A percentile compares a stretch with the other conserved stretches of the same genome.
Evolutionary conservation across 1,140 invertebrate genomes (phyloP).

Genomic region (Chymomyza costata): DNA sequence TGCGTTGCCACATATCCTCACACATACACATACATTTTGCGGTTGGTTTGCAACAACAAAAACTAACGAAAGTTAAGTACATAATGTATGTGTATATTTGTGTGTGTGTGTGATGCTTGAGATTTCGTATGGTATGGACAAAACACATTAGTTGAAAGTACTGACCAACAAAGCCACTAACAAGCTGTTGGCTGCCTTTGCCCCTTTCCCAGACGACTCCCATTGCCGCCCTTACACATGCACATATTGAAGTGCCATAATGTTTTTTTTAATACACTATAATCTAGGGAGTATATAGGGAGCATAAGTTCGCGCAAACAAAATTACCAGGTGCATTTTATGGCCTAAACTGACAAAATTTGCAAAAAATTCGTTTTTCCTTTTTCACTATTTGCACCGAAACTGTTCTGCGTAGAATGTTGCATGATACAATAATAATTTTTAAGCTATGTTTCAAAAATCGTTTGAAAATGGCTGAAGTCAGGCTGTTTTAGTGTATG

Average conservation of each 20-base stretch:
- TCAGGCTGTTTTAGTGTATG: too few relatives aligned
- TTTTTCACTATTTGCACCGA: too few relatives aligned
- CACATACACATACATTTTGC: slow-evolving; percentile 28
- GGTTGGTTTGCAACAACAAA: slow-evolving; percentile 34
- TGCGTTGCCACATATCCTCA: slow-evolving; percentile 3
- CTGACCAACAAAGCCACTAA: slow-evolving; percentile 73
- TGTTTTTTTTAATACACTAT: too few relatives aligned
- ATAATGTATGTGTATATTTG: slow-evolving; percentile 25
- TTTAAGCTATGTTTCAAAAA: too few relatives aligned
- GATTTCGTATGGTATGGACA: slow-evolving; percentile 67
- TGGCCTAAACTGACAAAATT: too few relatives aligned
- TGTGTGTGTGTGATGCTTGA: slow-evolving; percentile 55
- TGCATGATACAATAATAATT: too few relatives aligned
- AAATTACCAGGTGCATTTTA: too few relatives aligned
- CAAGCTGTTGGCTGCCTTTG: slow-evolving; percentile 55
- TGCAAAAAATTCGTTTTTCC: background rate
- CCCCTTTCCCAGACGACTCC: background rate
- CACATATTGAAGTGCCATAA: slow-evolving; percentile 53
- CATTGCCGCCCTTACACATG: slow-evolving; percentile 2
- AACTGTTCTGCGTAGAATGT: too few relatives aligned
- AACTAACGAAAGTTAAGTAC: slow-evolving; percentile 41
- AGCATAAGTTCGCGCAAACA: too few relatives aligned
- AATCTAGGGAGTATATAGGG: too few relatives aligned
- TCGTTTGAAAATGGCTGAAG: too few relatives aligned
- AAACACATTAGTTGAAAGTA: slow-evolving; percentile 73